Evolutionary conservation across 2,888 invertebrate species (phyloP).

Genomic region (Digitonthophagus gazella): DNA sequence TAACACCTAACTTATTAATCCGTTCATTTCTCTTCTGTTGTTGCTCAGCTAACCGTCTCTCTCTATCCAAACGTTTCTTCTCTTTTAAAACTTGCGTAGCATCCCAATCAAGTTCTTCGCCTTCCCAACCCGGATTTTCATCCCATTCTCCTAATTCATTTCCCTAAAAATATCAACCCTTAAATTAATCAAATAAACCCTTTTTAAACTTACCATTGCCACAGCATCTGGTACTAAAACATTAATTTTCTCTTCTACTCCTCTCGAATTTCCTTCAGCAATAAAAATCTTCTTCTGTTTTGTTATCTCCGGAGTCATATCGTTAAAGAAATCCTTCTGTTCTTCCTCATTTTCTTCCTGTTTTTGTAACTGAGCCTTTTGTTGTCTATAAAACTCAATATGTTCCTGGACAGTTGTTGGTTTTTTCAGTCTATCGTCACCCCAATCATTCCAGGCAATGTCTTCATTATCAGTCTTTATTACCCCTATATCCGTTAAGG

Average conservation of each 20-base stretch:
- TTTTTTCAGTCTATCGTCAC: conserved; percentile 51
- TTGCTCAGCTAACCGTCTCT: conserved; percentile 44
- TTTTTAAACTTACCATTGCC: conserved; percentile 34
- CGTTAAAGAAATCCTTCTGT: conserved; percentile 59
- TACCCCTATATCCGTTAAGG: conserved; percentile 58
- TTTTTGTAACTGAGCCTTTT: conserved; percentile 51
- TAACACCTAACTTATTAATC: conserved; percentile 37
- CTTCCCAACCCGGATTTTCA: conserved; percentile 47
- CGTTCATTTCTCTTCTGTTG: conserved; percentile 46
- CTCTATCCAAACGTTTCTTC: conserved; percentile 45
- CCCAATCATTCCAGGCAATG: conserved; percentile 63
- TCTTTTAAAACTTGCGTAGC: conserved; percentile 44
- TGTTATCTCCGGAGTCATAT: conserved; percentile 63
- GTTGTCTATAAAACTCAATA: conserved; percentile 62
- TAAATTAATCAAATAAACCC: conserved; percentile 1
- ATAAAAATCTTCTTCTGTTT: conserved; percentile 59
- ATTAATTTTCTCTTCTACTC: conserved; percentile 24
- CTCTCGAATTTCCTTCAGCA: conserved; percentile 27
- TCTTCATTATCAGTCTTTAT: conserved; percentile 43
- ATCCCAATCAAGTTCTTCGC: conserved; percentile 43
- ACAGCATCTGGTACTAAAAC: conserved; percentile 37
- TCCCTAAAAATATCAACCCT: conserved; percentile 34
- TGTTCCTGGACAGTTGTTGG: conserved; percentile 60
- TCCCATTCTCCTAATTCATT: conserved; percentile 49
- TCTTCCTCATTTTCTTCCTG: conserved; percentile 43